A percentile compares a stretch with the other conserved stretches of the same genome.
These are phyloP conservation scores for Folsomia manolachei DNA, from an alignment of 2,888 invertebrate genomes.

Conservation along the genomic window DNA sequence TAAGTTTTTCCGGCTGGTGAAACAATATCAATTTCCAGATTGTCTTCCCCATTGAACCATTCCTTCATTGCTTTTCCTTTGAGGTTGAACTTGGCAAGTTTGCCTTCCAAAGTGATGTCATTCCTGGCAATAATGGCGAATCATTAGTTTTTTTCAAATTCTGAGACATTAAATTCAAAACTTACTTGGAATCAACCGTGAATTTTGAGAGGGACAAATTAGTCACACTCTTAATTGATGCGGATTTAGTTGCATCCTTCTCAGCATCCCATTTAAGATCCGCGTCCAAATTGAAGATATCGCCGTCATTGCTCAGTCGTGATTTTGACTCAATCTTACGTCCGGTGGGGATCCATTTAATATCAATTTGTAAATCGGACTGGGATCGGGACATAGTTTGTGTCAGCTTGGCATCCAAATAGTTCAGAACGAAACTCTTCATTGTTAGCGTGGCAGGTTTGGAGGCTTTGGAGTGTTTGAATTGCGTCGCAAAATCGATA, in stretches of 20 bases:
- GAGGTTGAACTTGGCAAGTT: slow-evolving; percentile 57
- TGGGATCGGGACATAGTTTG: slow-evolving; percentile 34
- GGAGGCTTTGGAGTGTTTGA: slow-evolving; percentile 23
- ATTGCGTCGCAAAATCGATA: slow-evolving; percentile 34
- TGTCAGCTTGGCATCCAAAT: slow-evolving; percentile 37
- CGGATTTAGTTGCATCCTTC: slow-evolving; percentile 34
- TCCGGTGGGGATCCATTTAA: slow-evolving; percentile 40
- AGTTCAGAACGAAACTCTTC: slow-evolving; percentile 37
- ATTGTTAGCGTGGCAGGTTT: slow-evolving; percentile 30
- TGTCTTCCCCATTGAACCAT: slow-evolving; percentile 54
- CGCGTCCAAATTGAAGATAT: slow-evolving; percentile 38
- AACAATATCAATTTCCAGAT: slow-evolving; percentile 30
- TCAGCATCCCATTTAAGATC: slow-evolving; percentile 49
- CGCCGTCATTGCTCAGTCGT: slow-evolving; percentile 28
- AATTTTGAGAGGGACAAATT: slow-evolving; percentile 28
- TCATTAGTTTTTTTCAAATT: neutral
- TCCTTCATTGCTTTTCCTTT: slow-evolving; percentile 57
- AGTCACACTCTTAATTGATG: slow-evolving; percentile 39
- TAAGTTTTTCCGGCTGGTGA: slow-evolving; percentile 29
- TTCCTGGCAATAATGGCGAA: slow-evolving; percentile 56
- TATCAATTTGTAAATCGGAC: slow-evolving; percentile 36
- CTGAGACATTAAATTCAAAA: slow-evolving; percentile 1
- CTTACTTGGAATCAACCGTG: slow-evolving; percentile 42
- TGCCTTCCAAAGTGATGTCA: slow-evolving; percentile 57
- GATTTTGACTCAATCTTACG: slow-evolving; percentile 37